Evolutionary conservation across 2,113 vertebrate genomes (phyloP).

Genomic region (Elgaria multicarinata): DNA sequence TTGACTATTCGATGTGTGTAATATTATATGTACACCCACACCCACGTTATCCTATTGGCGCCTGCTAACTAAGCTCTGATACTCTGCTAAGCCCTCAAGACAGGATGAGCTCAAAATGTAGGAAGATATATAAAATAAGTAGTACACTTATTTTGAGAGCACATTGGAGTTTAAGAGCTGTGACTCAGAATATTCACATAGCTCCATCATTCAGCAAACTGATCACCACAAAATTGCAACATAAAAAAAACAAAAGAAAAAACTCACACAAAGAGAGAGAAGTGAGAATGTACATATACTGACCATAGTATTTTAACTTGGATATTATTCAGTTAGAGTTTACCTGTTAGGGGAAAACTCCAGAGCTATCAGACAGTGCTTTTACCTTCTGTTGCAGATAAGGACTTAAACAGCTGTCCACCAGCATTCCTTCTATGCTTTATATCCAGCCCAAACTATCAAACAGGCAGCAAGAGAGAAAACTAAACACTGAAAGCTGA

Average conservation of each 20-base stretch:
- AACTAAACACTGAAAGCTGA: constrained; percentile 2
- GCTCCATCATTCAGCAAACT: neutral
- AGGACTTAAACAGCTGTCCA: constrained; percentile 1
- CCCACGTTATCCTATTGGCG: neutral
- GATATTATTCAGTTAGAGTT: neutral
- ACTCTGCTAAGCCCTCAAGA: neutral
- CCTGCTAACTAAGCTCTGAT: neutral
- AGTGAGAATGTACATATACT: neutral
- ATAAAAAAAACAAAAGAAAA: neutral
- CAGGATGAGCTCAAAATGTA: neutral
- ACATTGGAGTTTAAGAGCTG: neutral
- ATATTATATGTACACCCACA: neutral
- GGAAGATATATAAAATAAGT: constrained; percentile 10
- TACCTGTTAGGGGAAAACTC: neutral
- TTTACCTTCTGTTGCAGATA: constrained; percentile 1
- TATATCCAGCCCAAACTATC: constrained; percentile 30
- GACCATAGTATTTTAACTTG: neutral
- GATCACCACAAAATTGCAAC: neutral
- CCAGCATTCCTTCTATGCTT: constrained; percentile 5
- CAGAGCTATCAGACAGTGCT: constrained; percentile 35
- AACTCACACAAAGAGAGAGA: neutral
- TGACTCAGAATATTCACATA: neutral
- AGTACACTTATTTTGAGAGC: neutral
- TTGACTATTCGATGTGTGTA: neutral
- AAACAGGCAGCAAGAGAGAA: constrained; percentile 4